A percentile compares a stretch with the other conserved stretches of the same genome.
Conservation (phyloP, 2,888 invertebrate genomes). For the Lysandra coridon region DNA sequence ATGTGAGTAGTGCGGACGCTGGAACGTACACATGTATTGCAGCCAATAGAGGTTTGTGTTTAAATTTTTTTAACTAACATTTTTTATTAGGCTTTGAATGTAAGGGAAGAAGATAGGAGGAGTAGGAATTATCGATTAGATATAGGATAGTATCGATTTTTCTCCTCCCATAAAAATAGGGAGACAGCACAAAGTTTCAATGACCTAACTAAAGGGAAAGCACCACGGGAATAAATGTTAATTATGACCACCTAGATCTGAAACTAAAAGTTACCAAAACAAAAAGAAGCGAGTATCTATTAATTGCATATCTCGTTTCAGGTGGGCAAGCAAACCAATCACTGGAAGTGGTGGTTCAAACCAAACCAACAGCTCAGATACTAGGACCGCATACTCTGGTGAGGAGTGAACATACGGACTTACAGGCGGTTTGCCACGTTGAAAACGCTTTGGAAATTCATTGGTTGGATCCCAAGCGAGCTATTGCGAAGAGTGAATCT, state of each 20-base stretch:
- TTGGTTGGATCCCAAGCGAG: conserved; percentile 54
- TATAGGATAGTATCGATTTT: no score
- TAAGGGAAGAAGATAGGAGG: no score
- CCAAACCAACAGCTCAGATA: conserved; percentile 59
- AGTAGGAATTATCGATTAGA: no score
- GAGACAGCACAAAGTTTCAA: no score
- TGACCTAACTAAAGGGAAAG: no score
- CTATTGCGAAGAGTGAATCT: conserved; percentile 41
- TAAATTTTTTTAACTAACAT: not conserved
- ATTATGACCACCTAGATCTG: no score
- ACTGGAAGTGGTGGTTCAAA: conserved; percentile 49
- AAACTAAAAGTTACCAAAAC: no score
- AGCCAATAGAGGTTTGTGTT: conserved; percentile 60
- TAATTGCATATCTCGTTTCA: conserved; percentile 43
- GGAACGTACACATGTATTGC: conserved; percentile 67
- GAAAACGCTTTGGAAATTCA: conserved; percentile 52
- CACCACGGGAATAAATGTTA: no score
- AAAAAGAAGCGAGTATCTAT: no score
- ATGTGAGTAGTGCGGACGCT: conserved; percentile 48
- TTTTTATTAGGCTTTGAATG: no score
- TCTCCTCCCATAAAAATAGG: no score
- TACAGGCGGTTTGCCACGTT: conserved; percentile 57
- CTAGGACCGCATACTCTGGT: conserved; percentile 57
- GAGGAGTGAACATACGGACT: conserved; percentile 44
- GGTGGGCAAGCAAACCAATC: conserved; percentile 59